Base-by-base conservation (phyloP, 2,113 vertebrate genomes). In the Gymnorhina tibicen region DNA sequence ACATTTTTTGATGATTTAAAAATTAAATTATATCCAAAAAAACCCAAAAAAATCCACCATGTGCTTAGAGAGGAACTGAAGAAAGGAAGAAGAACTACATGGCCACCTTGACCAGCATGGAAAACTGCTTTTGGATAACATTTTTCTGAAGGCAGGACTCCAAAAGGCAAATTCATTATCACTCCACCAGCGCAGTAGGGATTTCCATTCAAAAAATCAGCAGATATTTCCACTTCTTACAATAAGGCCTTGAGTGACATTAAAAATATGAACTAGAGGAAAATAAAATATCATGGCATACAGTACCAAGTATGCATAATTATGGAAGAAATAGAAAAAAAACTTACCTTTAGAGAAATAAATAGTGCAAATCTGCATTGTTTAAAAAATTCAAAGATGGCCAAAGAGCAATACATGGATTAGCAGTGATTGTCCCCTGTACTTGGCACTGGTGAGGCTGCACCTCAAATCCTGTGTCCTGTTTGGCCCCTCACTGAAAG, bases 151-250 rank as follows among this genome's bases (percentile, higher is more conserved):
- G 32, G 28, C 27, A 72, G 47, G 91, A 60, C 28, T 6, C 47
- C 18, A 46, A 74, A 80, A 75, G 30, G 21, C 19, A 95, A 91
- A 91, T 35, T 87, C 33, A 74, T 39, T 10, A 63, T 58, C 17
- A 59, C 10, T 63, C 50, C 81, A 81, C 12, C 42, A 85, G 59
- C 1, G 0, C 50, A 64, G 49, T 7, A 77, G 30, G 37, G 20
- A 70, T 74, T 77, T 62, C 50, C 33, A 74, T 84, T 73, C 19
- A 90, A 91, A 89, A 84, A 87, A 83, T 30, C 83, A 87, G 64
- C 1, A 1, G 27, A 24, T 69, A 92, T 72, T 69, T 83, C 33
- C 35, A 55, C 23, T 80, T 72, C 58, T 67, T 75, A 82, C 21
- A 85, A 52, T 17, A 72, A 53, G 21, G 21, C n/a, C 50, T 75